These are phyloP conservation scores for Aphelocoma coerulescens DNA, from an alignment of 2,113 vertebrate species.

Conservation along the genomic window DNA sequence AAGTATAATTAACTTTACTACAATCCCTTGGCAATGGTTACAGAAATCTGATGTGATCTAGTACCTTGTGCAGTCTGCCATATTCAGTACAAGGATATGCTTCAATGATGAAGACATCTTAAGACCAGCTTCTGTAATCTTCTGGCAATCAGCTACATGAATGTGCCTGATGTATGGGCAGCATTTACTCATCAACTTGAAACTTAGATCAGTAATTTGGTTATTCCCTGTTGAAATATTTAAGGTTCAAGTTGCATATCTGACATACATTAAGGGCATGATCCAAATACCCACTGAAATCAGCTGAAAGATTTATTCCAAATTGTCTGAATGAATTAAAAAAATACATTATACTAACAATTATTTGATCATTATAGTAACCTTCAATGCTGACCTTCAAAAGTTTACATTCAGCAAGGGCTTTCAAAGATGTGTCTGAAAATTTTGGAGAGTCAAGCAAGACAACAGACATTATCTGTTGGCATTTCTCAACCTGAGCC, in stretches of 20 bases:
- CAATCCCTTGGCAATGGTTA: not conserved
- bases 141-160: conserved; percentile 72
- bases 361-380: conserved; percentile 15
- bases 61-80: conserved; percentile 80
- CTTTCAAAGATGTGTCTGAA: conserved; percentile 74
- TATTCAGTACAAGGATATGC: conserved; percentile 72
- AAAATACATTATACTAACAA: not conserved
- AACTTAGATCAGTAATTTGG: conserved; percentile 75
- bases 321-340: not conserved
- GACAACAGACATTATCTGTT: conserved; percentile 65
- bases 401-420: conserved; percentile 68
- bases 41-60: not conserved
- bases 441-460: conserved; percentile 75
- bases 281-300: not conserved
- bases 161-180: conserved; percentile 75
- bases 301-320: not conserved
- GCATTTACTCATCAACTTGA: conserved; percentile 70
- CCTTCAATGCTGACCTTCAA: conserved; percentile 72
- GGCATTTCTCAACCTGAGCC: conserved; percentile 74
- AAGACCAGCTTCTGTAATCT: conserved; percentile 74
- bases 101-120: conserved; percentile 69
- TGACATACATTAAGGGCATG: not conserved
- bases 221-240: conserved; percentile 72
- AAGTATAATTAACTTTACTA: not conserved
- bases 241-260: not conserved